These are phyloP conservation scores for Lampris megalopsis DNA, from an alignment of 2,113 vertebrate genomes.

Conservation along the genomic window DNA sequence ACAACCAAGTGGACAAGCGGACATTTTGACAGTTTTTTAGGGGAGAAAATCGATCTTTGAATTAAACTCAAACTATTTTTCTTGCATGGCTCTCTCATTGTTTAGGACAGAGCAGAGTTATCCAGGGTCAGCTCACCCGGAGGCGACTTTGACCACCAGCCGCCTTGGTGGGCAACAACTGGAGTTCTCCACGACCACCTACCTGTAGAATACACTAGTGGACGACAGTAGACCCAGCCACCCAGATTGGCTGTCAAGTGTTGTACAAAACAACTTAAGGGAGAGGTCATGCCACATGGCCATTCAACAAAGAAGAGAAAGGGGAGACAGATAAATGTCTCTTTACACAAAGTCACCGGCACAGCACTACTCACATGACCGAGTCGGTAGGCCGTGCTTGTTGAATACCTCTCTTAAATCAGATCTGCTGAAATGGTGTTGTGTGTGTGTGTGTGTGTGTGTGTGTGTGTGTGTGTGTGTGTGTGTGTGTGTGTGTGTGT, in stretches of 20 bases:
- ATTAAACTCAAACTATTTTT: not conserved
- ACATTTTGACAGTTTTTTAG: not conserved
- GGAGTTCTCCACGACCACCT: slow-evolving; percentile 20
- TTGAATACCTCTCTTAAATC: slow-evolving; percentile 51
- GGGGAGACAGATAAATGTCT: slow-evolving; percentile 40
- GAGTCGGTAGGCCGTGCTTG: slow-evolving; percentile 35
- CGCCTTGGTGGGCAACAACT: slow-evolving; percentile 7
- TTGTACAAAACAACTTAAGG: slow-evolving; percentile 10
- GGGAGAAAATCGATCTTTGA: too few relatives aligned
- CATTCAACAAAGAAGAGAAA: slow-evolving; percentile 30
- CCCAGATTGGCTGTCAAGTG: slow-evolving; percentile 15
- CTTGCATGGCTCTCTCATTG: not conserved
- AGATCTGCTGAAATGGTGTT: slow-evolving; percentile 34
- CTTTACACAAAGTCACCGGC: slow-evolving; percentile 23
- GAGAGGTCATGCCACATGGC: slow-evolving; percentile 22
- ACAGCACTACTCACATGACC: slow-evolving; percentile 23
- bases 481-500: too few relatives aligned
- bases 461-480: too few relatives aligned
- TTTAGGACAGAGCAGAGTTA: too few relatives aligned
- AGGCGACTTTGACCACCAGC: not conserved
- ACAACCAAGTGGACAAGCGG: not conserved
- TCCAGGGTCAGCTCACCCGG: not conserved
- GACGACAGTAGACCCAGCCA: not conserved
- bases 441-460: too few relatives aligned
- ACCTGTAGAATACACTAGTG: not conserved